Evolutionary conservation across 2,888 invertebrate genomes (phyloP).

Genomic region (Onthophagus sagittarius): DNA sequence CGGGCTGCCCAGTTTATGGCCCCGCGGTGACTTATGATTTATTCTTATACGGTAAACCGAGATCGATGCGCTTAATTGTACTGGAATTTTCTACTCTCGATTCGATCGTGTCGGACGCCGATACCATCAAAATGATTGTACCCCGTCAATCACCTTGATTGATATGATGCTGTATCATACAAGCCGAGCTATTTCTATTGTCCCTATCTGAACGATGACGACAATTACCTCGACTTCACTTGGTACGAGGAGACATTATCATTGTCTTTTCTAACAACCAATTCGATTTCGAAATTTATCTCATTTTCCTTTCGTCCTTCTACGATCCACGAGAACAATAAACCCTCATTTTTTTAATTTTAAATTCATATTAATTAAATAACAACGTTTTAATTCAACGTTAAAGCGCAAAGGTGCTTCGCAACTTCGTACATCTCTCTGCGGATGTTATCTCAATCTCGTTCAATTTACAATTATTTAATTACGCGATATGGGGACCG

Average conservation of each 20-base stretch:
- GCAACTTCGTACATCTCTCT: not conserved
- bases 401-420: not conserved
- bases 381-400: not conserved
- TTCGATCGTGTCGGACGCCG: not conserved
- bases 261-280: not conserved
- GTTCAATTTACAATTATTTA: not conserved
- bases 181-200: not conserved
- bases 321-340: too few species aligned
- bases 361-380: not conserved
- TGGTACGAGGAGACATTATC: not conserved
- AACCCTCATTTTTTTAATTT: not conserved
- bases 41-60: not conserved
- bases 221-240: not conserved
- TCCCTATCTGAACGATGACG: not conserved
- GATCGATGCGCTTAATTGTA: not conserved
- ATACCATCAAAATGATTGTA: not conserved
- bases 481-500: not conserved
- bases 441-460: not conserved
- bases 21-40: not conserved
- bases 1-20: not conserved
- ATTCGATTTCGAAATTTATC: not conserved
- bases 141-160: not conserved
- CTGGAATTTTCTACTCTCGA: not conserved
- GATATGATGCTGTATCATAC: not conserved
- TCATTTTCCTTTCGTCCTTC: not conserved